Percentiles rank a stretch among this genome's conserved stretches.
Evolutionary conservation across 2,113 vertebrate species (phyloP).

Genomic region (Vidua chalybeata): DNA sequence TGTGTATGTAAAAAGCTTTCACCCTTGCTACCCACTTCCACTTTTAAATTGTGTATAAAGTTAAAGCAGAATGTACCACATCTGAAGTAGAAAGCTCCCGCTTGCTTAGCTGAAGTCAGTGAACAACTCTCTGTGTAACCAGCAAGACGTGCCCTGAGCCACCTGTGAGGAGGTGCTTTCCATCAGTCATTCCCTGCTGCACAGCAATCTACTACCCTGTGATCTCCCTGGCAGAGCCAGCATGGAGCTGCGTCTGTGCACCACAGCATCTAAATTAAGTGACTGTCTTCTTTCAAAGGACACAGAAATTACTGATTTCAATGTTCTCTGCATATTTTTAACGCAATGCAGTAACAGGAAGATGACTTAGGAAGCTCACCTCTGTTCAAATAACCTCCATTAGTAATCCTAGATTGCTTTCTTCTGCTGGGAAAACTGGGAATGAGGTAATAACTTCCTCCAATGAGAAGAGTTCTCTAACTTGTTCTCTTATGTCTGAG

Average conservation of each 20-base stretch:
- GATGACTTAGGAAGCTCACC: not conserved
- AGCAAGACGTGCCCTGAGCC: not conserved
- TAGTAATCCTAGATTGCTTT: not conserved
- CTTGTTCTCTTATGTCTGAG: not conserved
- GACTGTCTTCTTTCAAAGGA: not conserved
- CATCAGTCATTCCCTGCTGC: not conserved
- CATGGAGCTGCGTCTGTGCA: rapidly evolving
- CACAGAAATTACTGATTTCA: not conserved
- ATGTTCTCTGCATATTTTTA: not conserved
- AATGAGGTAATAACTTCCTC: not conserved
- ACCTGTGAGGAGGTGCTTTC: not conserved
- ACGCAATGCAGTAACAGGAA: not conserved
- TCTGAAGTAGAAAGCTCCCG: not conserved
- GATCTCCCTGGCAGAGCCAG: not conserved
- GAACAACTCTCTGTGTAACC: not conserved
- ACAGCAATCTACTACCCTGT: not conserved
- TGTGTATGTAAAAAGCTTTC: not conserved
- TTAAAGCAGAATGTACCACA: not conserved
- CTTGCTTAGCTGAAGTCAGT: not conserved
- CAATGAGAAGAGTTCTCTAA: not conserved
- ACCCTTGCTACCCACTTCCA: not conserved
- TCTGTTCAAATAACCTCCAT: not conserved
- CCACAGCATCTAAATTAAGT: not conserved
- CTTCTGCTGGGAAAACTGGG: not conserved
- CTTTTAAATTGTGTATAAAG: not conserved